Conservation (phyloP, 2,888 invertebrate species). For the Erannis defoliaria region DNA sequence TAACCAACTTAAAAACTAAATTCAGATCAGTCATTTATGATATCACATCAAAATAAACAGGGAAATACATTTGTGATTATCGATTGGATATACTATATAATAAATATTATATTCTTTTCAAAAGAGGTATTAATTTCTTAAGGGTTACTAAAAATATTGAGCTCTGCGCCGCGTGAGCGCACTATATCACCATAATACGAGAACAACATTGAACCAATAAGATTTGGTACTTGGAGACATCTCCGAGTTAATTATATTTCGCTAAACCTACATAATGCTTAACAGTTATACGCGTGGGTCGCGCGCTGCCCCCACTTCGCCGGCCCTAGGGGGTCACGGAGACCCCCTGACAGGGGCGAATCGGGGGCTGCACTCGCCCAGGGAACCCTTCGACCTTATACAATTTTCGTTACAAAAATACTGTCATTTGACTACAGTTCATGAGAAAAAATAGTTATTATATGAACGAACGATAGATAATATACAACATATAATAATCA, state of each 20-base stretch:
- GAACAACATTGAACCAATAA: constrained; percentile 85
- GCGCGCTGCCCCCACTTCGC: constrained; percentile 45
- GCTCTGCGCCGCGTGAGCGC: constrained; percentile 83
- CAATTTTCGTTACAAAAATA: constrained; percentile 87
- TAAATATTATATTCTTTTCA: constrained; percentile 84
- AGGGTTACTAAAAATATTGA: constrained; percentile 87
- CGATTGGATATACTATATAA: constrained; percentile 82
- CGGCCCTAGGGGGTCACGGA: constrained; percentile 29
- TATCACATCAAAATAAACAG: constrained; percentile 88
- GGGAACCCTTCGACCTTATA: constrained; percentile 82
- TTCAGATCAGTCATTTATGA: constrained; percentile 88
- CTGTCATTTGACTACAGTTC: constrained; percentile 88
- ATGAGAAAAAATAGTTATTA: constrained; percentile 81
- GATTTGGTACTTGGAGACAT: constrained; percentile 84
- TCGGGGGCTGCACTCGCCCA: constrained; percentile 52
- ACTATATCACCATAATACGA: constrained; percentile 85
- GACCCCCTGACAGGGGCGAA: constrained; percentile 54
- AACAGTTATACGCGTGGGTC: constrained; percentile 77
- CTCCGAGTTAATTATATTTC: constrained; percentile 84
- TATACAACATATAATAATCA: constrained; percentile 76
- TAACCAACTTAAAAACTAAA: constrained; percentile 88
- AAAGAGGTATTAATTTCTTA: constrained; percentile 87
- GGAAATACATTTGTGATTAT: constrained; percentile 86
- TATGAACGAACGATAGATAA: constrained; percentile 81
- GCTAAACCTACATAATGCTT: constrained; percentile 88